Base-by-base conservation (phyloP, 2,888 invertebrate species). In the Syrphus vitripennis region DNA sequence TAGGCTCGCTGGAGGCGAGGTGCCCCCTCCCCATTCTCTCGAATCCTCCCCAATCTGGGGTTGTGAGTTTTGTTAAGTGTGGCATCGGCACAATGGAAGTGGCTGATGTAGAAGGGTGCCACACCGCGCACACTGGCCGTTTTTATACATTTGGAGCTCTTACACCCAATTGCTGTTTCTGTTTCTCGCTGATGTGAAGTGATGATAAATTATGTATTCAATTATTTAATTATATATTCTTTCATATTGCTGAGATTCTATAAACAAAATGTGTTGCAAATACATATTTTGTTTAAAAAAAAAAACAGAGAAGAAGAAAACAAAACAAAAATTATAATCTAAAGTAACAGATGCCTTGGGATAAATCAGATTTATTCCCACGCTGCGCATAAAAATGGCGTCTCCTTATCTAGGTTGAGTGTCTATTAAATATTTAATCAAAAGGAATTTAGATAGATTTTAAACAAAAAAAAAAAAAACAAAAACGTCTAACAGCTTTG, bases 121-220 rank as follows among this genome's bases (percentile, higher is more conserved):
- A 67, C 48, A 37, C 67, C 65, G 50, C n/a, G n/a, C n/a, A n/a
- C 65, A 67, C 53, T 19, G n/a, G 21, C 45, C 45, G 4, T 19
- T 5, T 48, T 21, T 48, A 12, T 21, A 3, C 29, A 3, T 21
- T 34, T 6, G 5, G 29, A 37, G 14, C 63, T 40, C 40, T 61
- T 61, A 37, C 16, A 40, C n/a, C 5, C 61, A 10, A 26, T 63
- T 37, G 24, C n/a, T 61, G 37, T 63, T 63, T 24, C 24, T 67
- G n/a, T n/a, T n/a, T n/a, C n/a, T n/a, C n/a, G n/a, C 24, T 16
- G 77, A 77, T 82, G 77, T 70, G 72, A 76, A 80, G 81, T 63
- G 70, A 83, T 83, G 74, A 86, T 86, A 78, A 86, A 86, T 86
- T 86, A 86, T 86, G 86, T 74, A 82, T 81, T 86, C 86, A 86